Percentiles rank a stretch among this genome's conserved stretches.
phyloP scores from a whole-genome alignment of 2,113 vertebrate species.

The Gallinago media region DNA sequence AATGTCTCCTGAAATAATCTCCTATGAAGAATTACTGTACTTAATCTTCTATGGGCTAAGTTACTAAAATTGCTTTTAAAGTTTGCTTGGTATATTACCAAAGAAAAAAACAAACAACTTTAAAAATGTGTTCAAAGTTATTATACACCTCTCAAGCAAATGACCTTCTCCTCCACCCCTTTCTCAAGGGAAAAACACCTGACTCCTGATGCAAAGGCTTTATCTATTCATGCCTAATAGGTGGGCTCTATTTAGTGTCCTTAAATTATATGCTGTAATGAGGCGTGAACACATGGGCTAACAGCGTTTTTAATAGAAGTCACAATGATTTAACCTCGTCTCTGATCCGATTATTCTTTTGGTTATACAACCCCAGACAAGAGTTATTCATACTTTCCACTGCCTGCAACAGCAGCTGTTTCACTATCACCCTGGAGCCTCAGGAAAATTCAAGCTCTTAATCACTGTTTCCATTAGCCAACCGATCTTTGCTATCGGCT shows the following conservation, averaged over 20 bases:
- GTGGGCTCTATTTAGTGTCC: not conserved
- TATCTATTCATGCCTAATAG: not conserved
- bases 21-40: not conserved
- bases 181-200: not conserved
- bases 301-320: not conserved
- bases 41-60: not conserved
- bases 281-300: not conserved
- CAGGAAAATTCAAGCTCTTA: not conserved
- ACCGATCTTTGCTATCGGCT: not conserved
- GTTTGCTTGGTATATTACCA: not conserved
- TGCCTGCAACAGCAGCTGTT: conserved; percentile 54
- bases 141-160: not conserved
- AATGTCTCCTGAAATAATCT: not conserved
- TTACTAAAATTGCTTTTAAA: not conserved
- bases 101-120: not conserved
- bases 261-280: not conserved
- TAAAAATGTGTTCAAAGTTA: not conserved
- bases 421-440: conserved; percentile 28
- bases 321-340: not conserved
- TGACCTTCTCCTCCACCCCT: not conserved
- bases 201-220: not conserved
- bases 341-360: not conserved
- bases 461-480: conserved; percentile 63
- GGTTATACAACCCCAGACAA: conserved; percentile 28
- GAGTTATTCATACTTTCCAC: conserved; percentile 65